Evolutionary conservation across 2,888 invertebrate genomes (phyloP).

Genomic region (Tubiluchus corallicola): DNA sequence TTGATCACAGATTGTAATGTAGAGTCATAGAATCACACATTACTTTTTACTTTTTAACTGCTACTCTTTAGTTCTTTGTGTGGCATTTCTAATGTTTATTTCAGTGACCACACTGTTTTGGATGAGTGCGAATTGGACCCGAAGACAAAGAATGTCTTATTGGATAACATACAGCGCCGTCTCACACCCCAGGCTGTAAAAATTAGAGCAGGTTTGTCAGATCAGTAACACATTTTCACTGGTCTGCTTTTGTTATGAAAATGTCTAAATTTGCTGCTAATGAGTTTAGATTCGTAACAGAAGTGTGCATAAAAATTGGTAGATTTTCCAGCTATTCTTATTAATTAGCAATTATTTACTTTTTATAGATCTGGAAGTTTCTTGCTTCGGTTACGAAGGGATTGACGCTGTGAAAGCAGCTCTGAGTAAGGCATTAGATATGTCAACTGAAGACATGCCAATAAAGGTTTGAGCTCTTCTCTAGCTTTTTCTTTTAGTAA

Average conservation of each 20-base stretch:
- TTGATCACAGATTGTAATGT: not conserved
- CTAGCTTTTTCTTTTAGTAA: not conserved
- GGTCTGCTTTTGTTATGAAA: too few species aligned
- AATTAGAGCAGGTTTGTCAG: conserved; percentile 52
- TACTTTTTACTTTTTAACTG: conserved; percentile 8
- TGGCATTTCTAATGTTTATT: conserved; percentile 16
- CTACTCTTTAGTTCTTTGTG: conserved; percentile 6
- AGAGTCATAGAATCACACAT: not conserved
- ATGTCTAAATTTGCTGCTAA: too few species aligned
- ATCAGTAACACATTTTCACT: too few species aligned
- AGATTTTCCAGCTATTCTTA: conserved; percentile 7
- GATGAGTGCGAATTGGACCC: conserved; percentile 90
- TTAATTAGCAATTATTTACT: conserved; percentile 5
- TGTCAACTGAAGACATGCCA: conserved; percentile 79
- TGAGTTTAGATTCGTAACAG: too few species aligned
- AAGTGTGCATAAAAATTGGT: too few species aligned
- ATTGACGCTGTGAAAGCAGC: conserved; percentile 92
- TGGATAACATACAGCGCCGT: conserved; percentile 85
- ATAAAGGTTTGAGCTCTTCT: conserved; percentile 43
- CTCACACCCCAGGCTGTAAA: conserved; percentile 93
- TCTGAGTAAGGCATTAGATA: conserved; percentile 63
- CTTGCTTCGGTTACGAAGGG: conserved; percentile 91
- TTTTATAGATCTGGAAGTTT: conserved; percentile 52
- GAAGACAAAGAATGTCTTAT: conserved; percentile 68
- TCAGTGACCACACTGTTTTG: conserved; percentile 76